phyloP scores from a whole-genome alignment of 2,797 vertebrate species.

The Eleutherodactylus coqui region DNA sequence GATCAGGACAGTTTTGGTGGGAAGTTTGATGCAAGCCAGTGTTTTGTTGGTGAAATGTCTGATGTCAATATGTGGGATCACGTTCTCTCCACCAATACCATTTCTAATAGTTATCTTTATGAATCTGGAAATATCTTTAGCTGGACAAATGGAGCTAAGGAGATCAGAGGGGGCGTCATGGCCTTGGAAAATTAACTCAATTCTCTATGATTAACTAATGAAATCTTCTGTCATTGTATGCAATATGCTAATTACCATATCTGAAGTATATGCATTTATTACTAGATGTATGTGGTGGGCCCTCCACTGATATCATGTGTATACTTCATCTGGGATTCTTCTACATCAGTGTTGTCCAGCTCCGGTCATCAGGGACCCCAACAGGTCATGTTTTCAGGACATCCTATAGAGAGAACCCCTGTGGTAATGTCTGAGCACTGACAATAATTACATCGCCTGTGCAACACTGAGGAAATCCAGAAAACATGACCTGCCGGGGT shows the following conservation, averaged over 20 bases:
- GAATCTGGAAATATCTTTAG: background rate
- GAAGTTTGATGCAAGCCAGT: slow-evolving; percentile 73
- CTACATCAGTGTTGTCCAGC: no score
- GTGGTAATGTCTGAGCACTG: no score
- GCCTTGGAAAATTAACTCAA: background rate
- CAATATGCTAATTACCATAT: background rate
- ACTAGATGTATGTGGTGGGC: background rate
- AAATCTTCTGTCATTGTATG: no score
- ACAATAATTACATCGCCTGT: no score
- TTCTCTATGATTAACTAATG: background rate
- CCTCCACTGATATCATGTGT: no score
- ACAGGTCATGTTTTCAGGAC: no score
- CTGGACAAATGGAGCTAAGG: background rate
- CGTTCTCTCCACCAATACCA: slow-evolving; percentile 63
- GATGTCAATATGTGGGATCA: slow-evolving; percentile 81
- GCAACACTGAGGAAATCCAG: no score
- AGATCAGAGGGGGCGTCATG: background rate
- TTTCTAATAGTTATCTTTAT: background rate
- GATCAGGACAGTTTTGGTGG: slow-evolving; percentile 78
- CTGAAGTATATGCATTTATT: background rate
- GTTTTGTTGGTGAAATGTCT: slow-evolving; percentile 78
- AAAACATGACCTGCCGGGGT: no score
- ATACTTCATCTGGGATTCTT: no score
- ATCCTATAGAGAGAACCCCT: no score
- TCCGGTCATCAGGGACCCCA: no score